These are phyloP conservation scores for Athene noctua DNA, from an alignment of 2,113 vertebrate genomes.

Conservation along the genomic window DNA sequence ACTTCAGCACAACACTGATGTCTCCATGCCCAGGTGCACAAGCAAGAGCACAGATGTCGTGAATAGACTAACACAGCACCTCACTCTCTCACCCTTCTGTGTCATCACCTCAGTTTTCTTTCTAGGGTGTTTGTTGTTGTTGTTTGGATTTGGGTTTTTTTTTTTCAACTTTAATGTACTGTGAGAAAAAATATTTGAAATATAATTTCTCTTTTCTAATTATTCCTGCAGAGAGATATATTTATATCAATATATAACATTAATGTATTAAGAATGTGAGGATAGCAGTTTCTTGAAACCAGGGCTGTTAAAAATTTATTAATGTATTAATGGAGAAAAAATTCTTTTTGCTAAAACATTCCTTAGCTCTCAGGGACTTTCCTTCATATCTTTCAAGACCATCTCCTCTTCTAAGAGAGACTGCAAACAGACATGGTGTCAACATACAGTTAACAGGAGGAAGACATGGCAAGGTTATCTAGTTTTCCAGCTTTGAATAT, in stretches of 20 bases:
- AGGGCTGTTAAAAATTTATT: not conserved
- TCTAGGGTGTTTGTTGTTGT: not conserved
- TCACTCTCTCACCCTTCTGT: not conserved
- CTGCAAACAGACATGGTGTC: not conserved
- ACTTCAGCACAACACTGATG: not conserved
- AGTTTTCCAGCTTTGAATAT: not conserved
- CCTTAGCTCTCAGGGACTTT: accelerated
- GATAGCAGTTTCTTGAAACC: not conserved
- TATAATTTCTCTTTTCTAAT: not conserved
- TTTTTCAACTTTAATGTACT: not conserved
- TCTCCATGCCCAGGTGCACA: not conserved
- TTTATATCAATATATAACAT: not conserved
- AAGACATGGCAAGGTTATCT: not conserved
- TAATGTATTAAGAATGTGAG: not conserved
- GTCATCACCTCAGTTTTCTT: not conserved
- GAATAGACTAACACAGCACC: not conserved
- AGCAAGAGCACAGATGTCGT: not conserved
- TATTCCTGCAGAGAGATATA: not conserved
- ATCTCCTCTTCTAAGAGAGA: not conserved
- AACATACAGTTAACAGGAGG: not conserved
- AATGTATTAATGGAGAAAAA: not conserved
- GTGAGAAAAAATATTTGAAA: not conserved
- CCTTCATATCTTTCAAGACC: not conserved
- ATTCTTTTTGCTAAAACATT: not conserved
- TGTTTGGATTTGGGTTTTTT: not conserved